Base-by-base conservation (phyloP, 2,113 vertebrate genomes). In the Coptodon rendalli region DNA sequence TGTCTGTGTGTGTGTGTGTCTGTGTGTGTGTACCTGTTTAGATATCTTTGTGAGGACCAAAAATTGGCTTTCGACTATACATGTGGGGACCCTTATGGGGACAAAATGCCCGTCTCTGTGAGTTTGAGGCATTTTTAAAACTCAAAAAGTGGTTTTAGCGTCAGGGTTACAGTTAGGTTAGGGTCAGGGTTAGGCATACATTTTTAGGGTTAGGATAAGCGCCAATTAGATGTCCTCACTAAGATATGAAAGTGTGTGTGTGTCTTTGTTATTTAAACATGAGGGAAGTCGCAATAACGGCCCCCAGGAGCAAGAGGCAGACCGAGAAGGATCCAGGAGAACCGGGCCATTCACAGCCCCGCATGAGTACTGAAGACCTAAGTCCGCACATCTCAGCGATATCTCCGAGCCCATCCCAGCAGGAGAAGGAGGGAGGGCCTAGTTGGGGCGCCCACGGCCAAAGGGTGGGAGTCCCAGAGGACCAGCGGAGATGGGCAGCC, bases 401-500 rank as follows among this genome's bases (percentile, higher is more conserved):
- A 17, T 61, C 57, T 61, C 29, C 1, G 1, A 61, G 16, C 16
- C 59, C 3, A 3, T 34, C 59, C 16, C 59, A 34, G 57, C 5
- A 61, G 1, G 9, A 61, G 29, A 34, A 34, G 57, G 9, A 61
- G 29, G 16, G 57, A 61, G 5, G 57, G 57, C 9, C 16, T 19
- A 61, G 29, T 1, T 19, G 29, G 29, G 0, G 16, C 1, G 1
- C 29, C 16, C 9, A 34, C 2, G 0, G 29, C 59, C 59, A 63
- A 63, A 34, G 1, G 16, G 5, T 63, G 29, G 29, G 2, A 11
- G 29, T 63, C 59, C 59, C 59, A 34, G 59, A 34, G 59, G 29
- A 34, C 57, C 57, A 61, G 27, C 1, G 5, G 57, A 61, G 29
- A 61, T 2, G 3, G 29, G 59, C 16, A 34, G 57, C 29, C 0